Evolutionary conservation across 2,888 invertebrate genomes (phyloP), one percentile per base, ranked within the genome.

Genomic region (Odontocerum albicorne): DNA sequence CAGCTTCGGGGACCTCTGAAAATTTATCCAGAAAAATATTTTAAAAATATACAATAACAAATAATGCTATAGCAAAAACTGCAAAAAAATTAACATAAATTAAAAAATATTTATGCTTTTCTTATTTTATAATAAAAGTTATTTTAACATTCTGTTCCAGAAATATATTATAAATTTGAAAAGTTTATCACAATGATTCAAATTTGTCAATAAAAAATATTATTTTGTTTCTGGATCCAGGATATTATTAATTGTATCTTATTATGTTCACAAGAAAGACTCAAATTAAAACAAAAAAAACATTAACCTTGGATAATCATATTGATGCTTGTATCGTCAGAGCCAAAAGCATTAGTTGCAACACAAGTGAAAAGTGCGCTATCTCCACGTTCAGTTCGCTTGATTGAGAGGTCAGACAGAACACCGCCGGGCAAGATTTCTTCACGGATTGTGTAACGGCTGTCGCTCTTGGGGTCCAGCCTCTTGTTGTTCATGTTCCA

Each of bases 401-500:
- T 88, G 64, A 95, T 93, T 66, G 92, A 92, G 49, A 95, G 79
- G 66, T 92, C 92, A 17, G 92, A 92, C 64, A 92, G 79, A 4
- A 93, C 92, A 52, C 94, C 93, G 63, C 90, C 90, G 0, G 89
- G 87, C 49, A 92, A 72, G 65, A 92, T 92, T 73, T 94, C 93
- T 72, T 93, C 93, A 55, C 90, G 81, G 62, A 90, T 90, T 7
- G 90, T 90, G 72, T 90, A 90, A 44, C 90, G 85, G 45, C 90
- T 90, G 69, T 94, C 92, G 59, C 88, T 86, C 74, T 93, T 92
- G 46, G 92, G 88, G 72, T 95, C 94, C 62, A 94, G 77, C 20
- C 93, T 86, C 74, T 92, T 92, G 75, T 92, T 92, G 75, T 94
- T 92, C 85, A 93, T 93, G 76, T 92, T 93, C 94, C 95, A 95